Percentiles rank a stretch among this genome's conserved stretches.
These are phyloP conservation scores for Cariama cristata DNA, from an alignment of 2,113 vertebrate species.

Conservation along the genomic window DNA sequence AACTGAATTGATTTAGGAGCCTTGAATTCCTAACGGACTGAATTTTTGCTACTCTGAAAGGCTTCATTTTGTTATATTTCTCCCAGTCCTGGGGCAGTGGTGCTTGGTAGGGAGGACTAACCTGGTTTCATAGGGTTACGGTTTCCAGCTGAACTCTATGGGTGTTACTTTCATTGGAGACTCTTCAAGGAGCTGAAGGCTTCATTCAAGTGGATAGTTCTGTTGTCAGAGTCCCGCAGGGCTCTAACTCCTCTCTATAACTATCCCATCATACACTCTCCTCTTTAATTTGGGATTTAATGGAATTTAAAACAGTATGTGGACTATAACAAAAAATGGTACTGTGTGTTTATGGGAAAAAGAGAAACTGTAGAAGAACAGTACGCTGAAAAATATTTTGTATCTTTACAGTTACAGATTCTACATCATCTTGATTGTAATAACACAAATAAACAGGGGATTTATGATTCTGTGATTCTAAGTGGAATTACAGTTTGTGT, in stretches of 20 bases:
- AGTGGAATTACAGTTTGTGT: not conserved
- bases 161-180: not conserved
- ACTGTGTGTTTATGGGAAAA: not conserved
- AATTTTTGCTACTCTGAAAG: not conserved
- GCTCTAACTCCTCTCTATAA: not conserved
- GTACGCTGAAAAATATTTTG: not conserved
- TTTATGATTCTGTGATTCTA: not conserved
- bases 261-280: not conserved
- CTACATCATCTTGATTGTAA: not conserved
- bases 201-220: not conserved
- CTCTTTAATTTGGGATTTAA: not conserved
- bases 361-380: not conserved
- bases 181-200: not conserved
- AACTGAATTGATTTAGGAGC: not conserved
- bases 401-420: not conserved
- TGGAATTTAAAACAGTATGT: not conserved
- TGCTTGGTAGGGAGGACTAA: not conserved
- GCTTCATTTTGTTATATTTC: not conserved
- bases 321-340: not conserved
- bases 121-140: not conserved
- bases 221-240: not conserved
- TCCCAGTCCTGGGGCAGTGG: not conserved
- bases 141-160: not conserved
- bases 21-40: not conserved
- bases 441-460: not conserved